Base-by-base conservation (phyloP, 2,888 invertebrate genomes). In the Tetheella fluctuosa region DNA sequence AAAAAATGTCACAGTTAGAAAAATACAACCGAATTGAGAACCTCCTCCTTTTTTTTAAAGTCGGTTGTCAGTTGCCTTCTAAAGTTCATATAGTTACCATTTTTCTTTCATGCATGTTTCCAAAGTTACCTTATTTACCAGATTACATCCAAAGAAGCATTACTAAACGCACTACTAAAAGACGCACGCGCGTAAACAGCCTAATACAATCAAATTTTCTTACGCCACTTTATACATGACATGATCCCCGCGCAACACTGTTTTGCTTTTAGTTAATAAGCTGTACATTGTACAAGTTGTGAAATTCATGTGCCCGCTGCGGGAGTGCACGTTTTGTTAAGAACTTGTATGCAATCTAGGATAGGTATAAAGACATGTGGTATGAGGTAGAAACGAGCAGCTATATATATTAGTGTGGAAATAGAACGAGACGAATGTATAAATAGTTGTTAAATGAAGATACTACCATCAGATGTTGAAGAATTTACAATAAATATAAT, bases 141-240 rank as follows among this genome's bases (percentile, higher is more conserved):
- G 65, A 68, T 68, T 23, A 39, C 17, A 20, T 15, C 23, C 42
- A 54, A 55, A 58, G 23, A 61, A 56, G 64, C 63, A 59, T 7
- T 30, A 34, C 58, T 62, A 63, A 63, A 65, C 68, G 67, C 69
- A 64, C 54, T 62, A 53, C 64, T 69, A 70, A 59, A 64, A 68
- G 62, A 67, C 34, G 30, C 10, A 10, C 8, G 7, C 63, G 58
- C 64, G 69, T 25, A 53, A 20, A 34, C 37, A 55, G 6, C 25
- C 23, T 23, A 54, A 54, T 20, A 52, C 68, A 65, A 67, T 66
- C 68, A 68, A 76, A 83, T 80, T 79, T 83, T 82, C 83, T 80
- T 80, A 75, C 64, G 67, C 65, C 82, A 83, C 83, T 85, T 82
- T 79, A 83, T 83, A 84, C 85, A 77, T 78, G 83, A 76, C 68